A percentile compares a stretch with the other conserved stretches of the same genome.
These are phyloP conservation scores for Epinephelus cyanopodus DNA, from an alignment of 2,113 vertebrate genomes.

Conservation along the genomic window DNA sequence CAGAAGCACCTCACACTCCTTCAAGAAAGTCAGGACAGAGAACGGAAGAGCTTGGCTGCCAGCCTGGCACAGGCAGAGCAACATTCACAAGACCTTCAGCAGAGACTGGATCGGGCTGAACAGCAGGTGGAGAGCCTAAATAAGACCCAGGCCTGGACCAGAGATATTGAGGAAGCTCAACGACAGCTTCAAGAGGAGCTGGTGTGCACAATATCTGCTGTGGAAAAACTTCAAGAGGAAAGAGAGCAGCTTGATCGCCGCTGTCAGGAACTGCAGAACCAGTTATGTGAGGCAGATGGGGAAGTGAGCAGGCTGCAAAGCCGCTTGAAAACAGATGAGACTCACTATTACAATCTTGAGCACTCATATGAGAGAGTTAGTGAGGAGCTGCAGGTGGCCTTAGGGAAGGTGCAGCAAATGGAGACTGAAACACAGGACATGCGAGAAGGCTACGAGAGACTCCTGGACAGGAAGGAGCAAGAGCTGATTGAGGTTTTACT, in stretches of 20 bases:
- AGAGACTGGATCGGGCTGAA: conserved; percentile 85
- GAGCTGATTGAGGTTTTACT: conserved; percentile 90
- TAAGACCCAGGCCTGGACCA: conserved; percentile 53
- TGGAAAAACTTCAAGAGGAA: conserved; percentile 88
- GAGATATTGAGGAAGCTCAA: conserved; percentile 69
- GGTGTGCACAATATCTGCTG: conserved; percentile 51
- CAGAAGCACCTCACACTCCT: conserved; percentile 89
- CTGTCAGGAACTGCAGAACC: conserved; percentile 90
- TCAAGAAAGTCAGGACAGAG: conserved; percentile 91
- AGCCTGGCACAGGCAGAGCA: conserved; percentile 89
- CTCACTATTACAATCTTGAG: conserved; percentile 89
- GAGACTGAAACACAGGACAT: conserved; percentile 87
- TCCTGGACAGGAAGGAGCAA: conserved; percentile 88
- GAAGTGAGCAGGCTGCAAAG: conserved; percentile 85
- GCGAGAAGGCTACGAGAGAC: conserved; percentile 86
- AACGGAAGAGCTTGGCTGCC: conserved; percentile 87
- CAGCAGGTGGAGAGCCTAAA: conserved; percentile 49
- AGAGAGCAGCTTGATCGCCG: conserved; percentile 80
- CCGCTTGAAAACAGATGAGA: conserved; percentile 87
- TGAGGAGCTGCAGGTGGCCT: conserved; percentile 85
- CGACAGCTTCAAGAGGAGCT: conserved; percentile 78
- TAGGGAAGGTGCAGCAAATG: conserved; percentile 84
- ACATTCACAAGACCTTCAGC: conserved; percentile 86
- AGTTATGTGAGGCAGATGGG: conserved; percentile 81
- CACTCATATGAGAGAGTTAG: conserved; percentile 85